Conservation (phyloP, 2,797 vertebrate genomes). For the Argentina silus region DNA sequence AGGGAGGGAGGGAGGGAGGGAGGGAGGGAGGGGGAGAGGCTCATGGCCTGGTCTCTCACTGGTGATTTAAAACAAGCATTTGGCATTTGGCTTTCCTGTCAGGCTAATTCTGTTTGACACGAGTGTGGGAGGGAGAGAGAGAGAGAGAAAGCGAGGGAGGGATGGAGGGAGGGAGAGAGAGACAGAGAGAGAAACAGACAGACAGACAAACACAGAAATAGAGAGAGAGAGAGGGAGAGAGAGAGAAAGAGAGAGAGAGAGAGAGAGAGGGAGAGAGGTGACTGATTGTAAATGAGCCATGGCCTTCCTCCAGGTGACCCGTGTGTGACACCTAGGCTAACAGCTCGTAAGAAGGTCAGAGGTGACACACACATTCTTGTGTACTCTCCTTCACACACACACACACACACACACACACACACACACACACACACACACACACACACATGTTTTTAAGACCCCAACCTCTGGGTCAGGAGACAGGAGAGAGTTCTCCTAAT, state of each 20-base stretch:
- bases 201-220: neutral
- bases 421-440: neutral
- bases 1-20: too few species aligned
- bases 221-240: neutral
- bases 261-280: neutral
- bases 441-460: neutral
- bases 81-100: neutral
- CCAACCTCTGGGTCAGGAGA: conserved; percentile 9
- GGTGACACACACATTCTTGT: neutral
- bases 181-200: neutral
- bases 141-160: neutral
- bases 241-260: neutral
- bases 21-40: too few species aligned
- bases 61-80: neutral
- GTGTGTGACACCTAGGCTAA: neutral
- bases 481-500: conserved; percentile 16
- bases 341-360: conserved; percentile 12
- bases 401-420: neutral
- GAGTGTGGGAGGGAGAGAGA: neutral
- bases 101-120: too few species aligned
- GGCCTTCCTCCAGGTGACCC: neutral
- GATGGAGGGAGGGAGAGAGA: neutral
- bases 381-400: too few species aligned
- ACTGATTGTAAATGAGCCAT: neutral
- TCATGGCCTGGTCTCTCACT: conserved; percentile 4